phyloP scores from a whole-genome alignment of 2,797 vertebrate species.

The Salmo trutta region DNA sequence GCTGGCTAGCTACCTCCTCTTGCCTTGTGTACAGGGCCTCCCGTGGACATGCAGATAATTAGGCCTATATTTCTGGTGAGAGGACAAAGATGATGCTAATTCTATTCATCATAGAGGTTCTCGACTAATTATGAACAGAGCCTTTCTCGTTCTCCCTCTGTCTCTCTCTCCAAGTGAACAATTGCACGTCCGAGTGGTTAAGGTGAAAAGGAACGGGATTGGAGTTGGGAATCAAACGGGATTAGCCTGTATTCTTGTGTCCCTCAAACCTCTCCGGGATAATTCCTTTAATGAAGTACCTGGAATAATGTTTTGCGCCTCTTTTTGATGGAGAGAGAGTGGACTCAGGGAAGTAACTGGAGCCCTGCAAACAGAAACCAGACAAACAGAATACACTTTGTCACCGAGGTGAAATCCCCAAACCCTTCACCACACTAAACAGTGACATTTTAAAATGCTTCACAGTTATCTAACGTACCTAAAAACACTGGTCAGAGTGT shows the following conservation, averaged over 20 bases:
- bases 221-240: constrained; percentile 55
- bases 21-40: constrained; percentile 47
- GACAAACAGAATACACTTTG: neutral
- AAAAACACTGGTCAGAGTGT: neutral
- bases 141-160: constrained; percentile 11
- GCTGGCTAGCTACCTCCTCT: constrained; percentile 35
- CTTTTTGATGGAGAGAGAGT: neutral
- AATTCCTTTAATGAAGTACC: constrained; percentile 63
- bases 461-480: neutral
- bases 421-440: neutral
- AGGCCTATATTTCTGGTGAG: constrained; percentile 62
- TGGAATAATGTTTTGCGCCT: constrained; percentile 10
- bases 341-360: neutral
- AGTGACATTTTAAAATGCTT: neutral
- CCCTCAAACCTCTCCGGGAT: constrained; percentile 56
- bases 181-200: constrained; percentile 70
- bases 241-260: constrained; percentile 60
- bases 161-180: constrained; percentile 52
- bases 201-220: constrained; percentile 67
- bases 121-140: constrained; percentile 69
- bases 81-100: constrained; percentile 75
- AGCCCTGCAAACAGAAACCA: neutral
- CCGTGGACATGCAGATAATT: constrained; percentile 67
- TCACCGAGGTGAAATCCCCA: neutral
- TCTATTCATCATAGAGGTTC: constrained; percentile 70